Percentiles rank a stretch among this genome's conserved stretches.
Conservation (phyloP, 1,140 invertebrate species). For the Drosophila carrolli region DNA sequence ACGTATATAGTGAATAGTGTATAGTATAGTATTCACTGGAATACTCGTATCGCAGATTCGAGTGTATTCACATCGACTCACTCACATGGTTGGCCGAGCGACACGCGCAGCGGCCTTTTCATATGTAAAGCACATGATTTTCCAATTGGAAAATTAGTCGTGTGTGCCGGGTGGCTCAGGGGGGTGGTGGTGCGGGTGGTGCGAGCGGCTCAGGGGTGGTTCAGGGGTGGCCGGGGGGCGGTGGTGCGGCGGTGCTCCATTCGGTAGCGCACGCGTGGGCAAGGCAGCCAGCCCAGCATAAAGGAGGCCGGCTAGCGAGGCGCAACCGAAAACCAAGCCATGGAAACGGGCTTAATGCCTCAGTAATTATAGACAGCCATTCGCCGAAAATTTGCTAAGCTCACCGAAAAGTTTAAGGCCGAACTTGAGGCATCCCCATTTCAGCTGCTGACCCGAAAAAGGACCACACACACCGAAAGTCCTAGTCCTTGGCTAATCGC, state of each 20-base stretch:
- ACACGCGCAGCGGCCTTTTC: constrained; percentile 79
- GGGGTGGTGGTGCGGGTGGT: constrained; percentile 8
- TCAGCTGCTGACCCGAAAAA: constrained; percentile 23
- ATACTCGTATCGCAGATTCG: constrained; percentile 29
- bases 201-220: not conserved
- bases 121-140: constrained; percentile 83
- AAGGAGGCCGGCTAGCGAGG: constrained; percentile 79
- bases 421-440: not conserved
- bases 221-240: constrained; percentile 2
- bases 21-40: constrained; percentile 9
- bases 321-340: constrained; percentile 75
- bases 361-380: constrained; percentile 68
- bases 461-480: constrained; percentile 60
- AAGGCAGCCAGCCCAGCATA: constrained; percentile 72
- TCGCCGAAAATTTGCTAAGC: constrained; percentile 47
- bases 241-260: constrained; percentile 31
- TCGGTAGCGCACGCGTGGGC: constrained; percentile 75
- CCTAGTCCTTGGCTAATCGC: constrained; percentile 50
- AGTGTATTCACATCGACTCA: constrained; percentile 51
- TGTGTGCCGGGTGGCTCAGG: constrained; percentile 30
- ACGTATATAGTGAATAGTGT: constrained; percentile 28
- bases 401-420: constrained; percentile 8
- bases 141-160: constrained; percentile 82
- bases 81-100: constrained; percentile 76
- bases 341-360: constrained; percentile 79